These are phyloP conservation scores for Urosaurus nigricauda DNA, from an alignment of 2,797 vertebrate genomes.

Conservation along the genomic window DNA sequence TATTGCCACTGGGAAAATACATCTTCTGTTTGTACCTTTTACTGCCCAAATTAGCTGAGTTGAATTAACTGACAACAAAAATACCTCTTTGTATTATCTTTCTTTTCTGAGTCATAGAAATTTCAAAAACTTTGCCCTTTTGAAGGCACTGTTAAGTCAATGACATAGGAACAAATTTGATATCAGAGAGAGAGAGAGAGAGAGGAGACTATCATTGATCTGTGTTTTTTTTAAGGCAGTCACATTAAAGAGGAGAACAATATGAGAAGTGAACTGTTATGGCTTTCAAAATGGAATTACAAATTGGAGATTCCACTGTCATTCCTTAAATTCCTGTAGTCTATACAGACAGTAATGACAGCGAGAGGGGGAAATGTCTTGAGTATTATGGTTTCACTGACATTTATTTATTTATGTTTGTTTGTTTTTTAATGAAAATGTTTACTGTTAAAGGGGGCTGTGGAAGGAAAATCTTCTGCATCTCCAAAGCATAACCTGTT, in stretches of 20 bases:
- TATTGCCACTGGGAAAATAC: constrained; percentile 52
- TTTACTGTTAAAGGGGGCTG: too few species aligned
- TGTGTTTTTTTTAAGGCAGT: background rate
- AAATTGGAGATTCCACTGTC: background rate
- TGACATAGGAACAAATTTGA: background rate
- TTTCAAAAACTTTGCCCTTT: background rate
- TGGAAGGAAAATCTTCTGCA: background rate
- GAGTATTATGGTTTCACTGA: background rate
- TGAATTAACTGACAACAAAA: constrained; percentile 43
- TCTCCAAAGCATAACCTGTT: background rate
- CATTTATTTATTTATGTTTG: background rate
- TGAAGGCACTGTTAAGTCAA: background rate
- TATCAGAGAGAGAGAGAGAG: too few species aligned
- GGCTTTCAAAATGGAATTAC: background rate
- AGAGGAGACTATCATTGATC: background rate
- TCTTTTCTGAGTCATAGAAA: background rate
- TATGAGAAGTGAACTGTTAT: background rate
- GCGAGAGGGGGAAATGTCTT: background rate
- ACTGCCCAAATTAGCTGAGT: constrained; percentile 42
- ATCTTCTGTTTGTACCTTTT: constrained; percentile 51
- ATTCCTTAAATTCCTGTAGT: background rate
- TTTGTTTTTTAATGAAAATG: background rate
- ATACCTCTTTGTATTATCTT: constrained; percentile 40
- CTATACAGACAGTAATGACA: background rate
- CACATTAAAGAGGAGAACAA: background rate